phyloP scores from a whole-genome alignment of 2,797 vertebrate species.

The Anomalospiza imberbis region DNA sequence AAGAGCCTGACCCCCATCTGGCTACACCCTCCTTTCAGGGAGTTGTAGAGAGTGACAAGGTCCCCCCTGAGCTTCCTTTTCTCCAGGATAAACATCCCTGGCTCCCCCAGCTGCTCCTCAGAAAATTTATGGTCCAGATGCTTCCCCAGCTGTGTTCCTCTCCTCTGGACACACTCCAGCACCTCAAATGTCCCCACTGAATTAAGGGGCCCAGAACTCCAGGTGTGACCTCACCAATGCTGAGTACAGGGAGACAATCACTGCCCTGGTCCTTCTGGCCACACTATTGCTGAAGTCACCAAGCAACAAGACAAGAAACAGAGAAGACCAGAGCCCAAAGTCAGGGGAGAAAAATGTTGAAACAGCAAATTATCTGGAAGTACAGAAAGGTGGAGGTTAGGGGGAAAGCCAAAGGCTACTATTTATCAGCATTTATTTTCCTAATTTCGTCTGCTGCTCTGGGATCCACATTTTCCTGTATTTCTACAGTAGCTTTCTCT shows the following conservation, averaged over 20 bases:
- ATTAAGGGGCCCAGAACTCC: neutral
- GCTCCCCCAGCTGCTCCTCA: neutral
- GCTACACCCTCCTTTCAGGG: neutral
- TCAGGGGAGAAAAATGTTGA: neutral
- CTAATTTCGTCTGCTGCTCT: neutral
- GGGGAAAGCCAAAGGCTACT: neutral
- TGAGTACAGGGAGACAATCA: neutral
- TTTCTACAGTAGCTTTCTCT: neutral
- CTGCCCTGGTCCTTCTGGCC: neutral
- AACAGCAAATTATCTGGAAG: neutral
- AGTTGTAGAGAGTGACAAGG: neutral
- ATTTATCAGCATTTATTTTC: neutral
- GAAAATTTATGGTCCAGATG: neutral
- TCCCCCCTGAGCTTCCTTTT: neutral
- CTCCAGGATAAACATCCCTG: neutral
- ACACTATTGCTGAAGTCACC: neutral
- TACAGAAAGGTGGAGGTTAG: fast-evolving
- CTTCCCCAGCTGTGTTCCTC: neutral
- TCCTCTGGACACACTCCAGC: neutral
- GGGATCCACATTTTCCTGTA: neutral
- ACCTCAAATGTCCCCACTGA: neutral
- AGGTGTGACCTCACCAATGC: neutral
- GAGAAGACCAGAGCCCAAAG: neutral
- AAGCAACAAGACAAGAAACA: neutral
- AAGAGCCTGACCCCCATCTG: neutral